Evolutionary conservation across 1,140 invertebrate species (phyloP), one percentile per base, ranked within the genome.

Genomic region (Musca domestica): DNA sequence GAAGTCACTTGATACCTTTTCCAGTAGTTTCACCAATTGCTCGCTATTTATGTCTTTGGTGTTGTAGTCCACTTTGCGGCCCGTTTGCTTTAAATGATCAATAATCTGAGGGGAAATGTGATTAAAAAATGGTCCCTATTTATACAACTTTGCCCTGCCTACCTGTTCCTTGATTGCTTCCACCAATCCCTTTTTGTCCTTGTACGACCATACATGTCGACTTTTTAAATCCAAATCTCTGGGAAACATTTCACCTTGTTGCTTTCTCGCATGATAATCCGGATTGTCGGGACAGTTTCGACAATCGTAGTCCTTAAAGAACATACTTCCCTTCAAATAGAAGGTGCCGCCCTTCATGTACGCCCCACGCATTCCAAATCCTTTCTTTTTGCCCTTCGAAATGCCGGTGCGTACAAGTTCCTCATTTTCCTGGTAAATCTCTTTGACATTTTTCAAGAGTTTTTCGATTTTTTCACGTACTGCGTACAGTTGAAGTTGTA

Each of bases 91-190:
- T 27, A 64, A 65, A 17, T 65, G 64, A 15, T 68, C 67, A 19
- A 69, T 61, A 10, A 61, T n/a, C 68, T 69, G 20, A 58, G 17
- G 4, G 20, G 48, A 52, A 48, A 54, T 41, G 41, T 7, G 10
- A 1, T 20, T 30, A 20, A 20, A 20, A 54, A 20, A 10, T 10
- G 23, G 4, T 20, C 22, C 14, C 14, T 5, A 23, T 34, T 19
- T 20, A 17, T 17, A 41, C 19, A 41, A 17, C 12, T 41, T 63
- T 10, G 23, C 25, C 30, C 41, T 1, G 6, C 68, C 70, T 10
- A 81, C 75, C 71, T 81, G 79, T 25, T 77, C 71, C 41, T 82
- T 82, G 9, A 81, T 71, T 10, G 74, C 80, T 69, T 74, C 71
- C 0, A 82, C 69, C 2, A 81, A 20, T 14, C 67, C 70, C n/a